These are phyloP conservation scores for Sebastes hubbsi DNA, from an alignment of 2,797 vertebrate species.

Conservation along the genomic window DNA sequence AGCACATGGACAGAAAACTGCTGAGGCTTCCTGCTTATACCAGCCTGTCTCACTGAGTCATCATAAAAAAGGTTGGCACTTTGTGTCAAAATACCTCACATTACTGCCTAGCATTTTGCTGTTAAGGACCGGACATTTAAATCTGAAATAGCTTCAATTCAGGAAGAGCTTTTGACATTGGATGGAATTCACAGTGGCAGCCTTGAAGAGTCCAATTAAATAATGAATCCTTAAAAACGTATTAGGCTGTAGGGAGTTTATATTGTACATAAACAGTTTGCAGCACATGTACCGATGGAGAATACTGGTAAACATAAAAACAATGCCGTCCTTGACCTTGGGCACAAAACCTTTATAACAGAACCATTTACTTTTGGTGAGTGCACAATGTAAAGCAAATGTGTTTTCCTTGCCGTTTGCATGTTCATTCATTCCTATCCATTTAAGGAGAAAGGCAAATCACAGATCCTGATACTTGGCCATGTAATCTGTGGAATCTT, in stretches of 20 bases:
- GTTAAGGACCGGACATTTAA: constrained; percentile 3
- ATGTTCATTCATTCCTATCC: constrained; percentile 64
- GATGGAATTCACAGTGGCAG: background rate
- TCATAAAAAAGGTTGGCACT: constrained; percentile 3
- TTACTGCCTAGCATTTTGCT: constrained; percentile 4
- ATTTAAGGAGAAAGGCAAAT: constrained; percentile 55
- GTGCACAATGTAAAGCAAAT: background rate
- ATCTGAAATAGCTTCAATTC: constrained; percentile 4
- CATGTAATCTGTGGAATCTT: constrained; percentile 53
- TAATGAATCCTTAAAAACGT: background rate
- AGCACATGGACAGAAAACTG: background rate
- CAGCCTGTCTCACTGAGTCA: background rate
- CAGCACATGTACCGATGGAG: background rate
- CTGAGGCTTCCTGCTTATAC: background rate
- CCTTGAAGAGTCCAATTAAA: background rate
- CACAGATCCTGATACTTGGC: constrained; percentile 47
- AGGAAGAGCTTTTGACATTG: background rate
- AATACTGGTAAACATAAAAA: constrained; percentile 16
- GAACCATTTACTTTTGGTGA: background rate
- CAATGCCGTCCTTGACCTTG: background rate
- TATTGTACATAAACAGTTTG: background rate
- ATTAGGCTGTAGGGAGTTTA: background rate
- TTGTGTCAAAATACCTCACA: constrained; percentile 2
- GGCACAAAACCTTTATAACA: background rate
- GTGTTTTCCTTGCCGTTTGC: constrained; percentile 37